Percentiles rank a stretch among this genome's conserved stretches.
These are phyloP conservation scores for Triplophysa bombifrons DNA, from an alignment of 2,797 vertebrate genomes.

Conservation along the genomic window DNA sequence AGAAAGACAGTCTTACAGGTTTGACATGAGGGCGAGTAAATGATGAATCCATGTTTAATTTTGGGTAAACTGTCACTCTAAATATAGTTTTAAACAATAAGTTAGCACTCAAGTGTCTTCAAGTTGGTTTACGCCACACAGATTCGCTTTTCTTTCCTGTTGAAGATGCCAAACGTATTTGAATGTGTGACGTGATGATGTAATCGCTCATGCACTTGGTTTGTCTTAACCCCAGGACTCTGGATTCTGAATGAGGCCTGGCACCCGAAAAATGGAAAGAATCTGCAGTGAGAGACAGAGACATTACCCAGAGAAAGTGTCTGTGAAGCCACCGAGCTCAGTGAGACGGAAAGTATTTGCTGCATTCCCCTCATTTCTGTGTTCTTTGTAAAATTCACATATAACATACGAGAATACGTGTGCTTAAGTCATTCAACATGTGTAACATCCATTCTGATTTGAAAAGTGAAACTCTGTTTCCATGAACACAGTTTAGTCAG, in stretches of 20 bases:
- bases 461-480: conserved; percentile 49
- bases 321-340: neutral
- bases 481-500: conserved; percentile 13
- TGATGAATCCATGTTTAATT: too few relatives aligned
- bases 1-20: too few relatives aligned
- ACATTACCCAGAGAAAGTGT: conserved; percentile 18
- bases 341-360: too few relatives aligned
- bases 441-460: conserved; percentile 17
- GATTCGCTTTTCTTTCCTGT: conserved; percentile 36
- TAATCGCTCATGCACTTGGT: conserved; percentile 72
- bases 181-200: conserved; percentile 69
- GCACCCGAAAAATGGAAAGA: conserved; percentile 75
- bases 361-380: too few relatives aligned
- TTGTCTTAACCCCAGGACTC: conserved; percentile 51
- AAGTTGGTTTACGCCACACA: neutral
- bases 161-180: conserved; percentile 36
- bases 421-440: neutral
- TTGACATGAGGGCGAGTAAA: too few relatives aligned
- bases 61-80: neutral
- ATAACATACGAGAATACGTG: neutral
- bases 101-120: neutral
- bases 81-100: neutral
- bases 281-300: conserved; percentile 57
- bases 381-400: conserved; percentile 3
- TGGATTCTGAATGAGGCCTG: conserved; percentile 49